These are phyloP conservation scores for Elysia chlorotica DNA, from an alignment of 1,140 invertebrate species.

Conservation along the genomic window DNA sequence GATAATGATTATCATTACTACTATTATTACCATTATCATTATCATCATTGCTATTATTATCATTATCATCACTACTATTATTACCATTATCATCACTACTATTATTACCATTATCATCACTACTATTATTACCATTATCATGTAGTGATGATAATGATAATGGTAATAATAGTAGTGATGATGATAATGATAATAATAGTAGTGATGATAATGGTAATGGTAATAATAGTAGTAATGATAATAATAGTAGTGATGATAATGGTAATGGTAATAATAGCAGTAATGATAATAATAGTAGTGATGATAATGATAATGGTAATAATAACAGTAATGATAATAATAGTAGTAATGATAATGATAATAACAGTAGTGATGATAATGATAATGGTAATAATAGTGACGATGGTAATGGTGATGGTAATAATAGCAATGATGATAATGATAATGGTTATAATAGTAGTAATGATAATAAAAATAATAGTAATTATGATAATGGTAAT, in stretches of 20 bases:
- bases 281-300: not conserved
- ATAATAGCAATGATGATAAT: too few species aligned
- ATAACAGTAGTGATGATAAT: too few species aligned
- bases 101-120: not conserved
- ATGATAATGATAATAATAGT: not conserved
- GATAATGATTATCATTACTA: not conserved
- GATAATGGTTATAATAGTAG: too few species aligned
- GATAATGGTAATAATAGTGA: too few species aligned
- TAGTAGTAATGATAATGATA: too few species aligned
- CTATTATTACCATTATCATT: conserved; percentile 2
- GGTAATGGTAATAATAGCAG: conserved; percentile 2
- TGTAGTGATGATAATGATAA: not conserved
- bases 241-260: not conserved
- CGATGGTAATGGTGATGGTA: too few species aligned
- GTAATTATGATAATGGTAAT: too few species aligned
- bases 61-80: not conserved
- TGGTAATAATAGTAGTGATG: not conserved
- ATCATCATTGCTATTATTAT: conserved; percentile 1
- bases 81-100: not conserved
- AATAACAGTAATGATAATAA: not conserved
- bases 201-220: not conserved
- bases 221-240: conserved; percentile 5
- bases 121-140: conserved; percentile 2
- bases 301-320: not conserved
- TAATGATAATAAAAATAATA: too few species aligned